A percentile compares a stretch with the other conserved stretches of the same genome.
Evolutionary conservation across 2,797 vertebrate genomes (phyloP).

Genomic region (Vireo griseus): DNA sequence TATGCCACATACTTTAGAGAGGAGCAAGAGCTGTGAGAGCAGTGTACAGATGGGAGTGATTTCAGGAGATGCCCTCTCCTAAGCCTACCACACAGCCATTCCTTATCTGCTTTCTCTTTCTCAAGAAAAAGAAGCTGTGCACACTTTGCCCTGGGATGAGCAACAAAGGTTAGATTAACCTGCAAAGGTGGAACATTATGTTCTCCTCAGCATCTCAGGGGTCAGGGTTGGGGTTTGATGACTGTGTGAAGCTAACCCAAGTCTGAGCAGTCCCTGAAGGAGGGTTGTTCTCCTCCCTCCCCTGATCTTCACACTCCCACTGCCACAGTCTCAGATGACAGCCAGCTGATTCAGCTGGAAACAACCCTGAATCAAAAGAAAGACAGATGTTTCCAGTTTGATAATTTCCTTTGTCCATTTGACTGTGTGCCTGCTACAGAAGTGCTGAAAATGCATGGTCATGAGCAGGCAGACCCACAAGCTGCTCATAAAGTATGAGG

Average conservation of each 20-base stretch:
- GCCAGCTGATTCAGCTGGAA: not conserved
- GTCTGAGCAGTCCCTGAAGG: not conserved
- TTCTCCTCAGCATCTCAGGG: not conserved
- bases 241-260: not conserved
- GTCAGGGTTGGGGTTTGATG: not conserved
- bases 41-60: not conserved
- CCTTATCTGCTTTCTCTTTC: not conserved
- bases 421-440: not conserved
- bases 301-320: not conserved
- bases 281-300: not conserved
- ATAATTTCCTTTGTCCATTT: not conserved
- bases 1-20: not conserved
- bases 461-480: not conserved
- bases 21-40: not conserved
- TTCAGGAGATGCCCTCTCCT: not conserved
- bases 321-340: not conserved
- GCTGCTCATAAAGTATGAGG: not conserved
- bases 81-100: not conserved
- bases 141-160: not conserved
- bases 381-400: not conserved
- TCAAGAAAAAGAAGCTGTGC: not conserved
- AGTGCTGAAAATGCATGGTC: not conserved
- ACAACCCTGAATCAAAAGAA: not conserved
- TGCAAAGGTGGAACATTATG: not conserved
- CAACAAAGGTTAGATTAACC: not conserved